A percentile compares a stretch with the other conserved stretches of the same genome.
Evolutionary conservation across 2,797 vertebrate species (phyloP).

Genomic region (Mus spretus): DNA sequence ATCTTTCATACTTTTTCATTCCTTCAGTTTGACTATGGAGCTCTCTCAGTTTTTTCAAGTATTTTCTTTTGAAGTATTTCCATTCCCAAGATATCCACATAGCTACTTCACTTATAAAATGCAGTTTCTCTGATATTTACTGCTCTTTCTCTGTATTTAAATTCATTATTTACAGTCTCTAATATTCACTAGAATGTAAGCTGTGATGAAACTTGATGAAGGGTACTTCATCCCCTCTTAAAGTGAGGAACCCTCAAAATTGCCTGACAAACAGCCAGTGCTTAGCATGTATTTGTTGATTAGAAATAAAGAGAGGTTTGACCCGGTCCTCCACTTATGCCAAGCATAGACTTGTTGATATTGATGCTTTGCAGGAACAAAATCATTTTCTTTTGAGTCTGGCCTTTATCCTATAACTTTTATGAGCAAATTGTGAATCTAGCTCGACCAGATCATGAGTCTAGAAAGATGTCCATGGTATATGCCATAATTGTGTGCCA

Average conservation of each 20-base stretch:
- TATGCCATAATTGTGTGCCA: constrained; percentile 77
- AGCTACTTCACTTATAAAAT: constrained; percentile 14
- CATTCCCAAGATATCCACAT: background rate
- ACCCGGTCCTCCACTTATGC: background rate
- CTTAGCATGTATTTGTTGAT: constrained; percentile 17
- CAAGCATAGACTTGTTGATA: constrained; percentile 12
- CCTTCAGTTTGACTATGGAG: background rate
- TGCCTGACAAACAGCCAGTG: background rate
- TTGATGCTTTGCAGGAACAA: constrained; percentile 2
- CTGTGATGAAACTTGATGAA: background rate
- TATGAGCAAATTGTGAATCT: constrained; percentile 9
- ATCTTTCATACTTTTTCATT: background rate
- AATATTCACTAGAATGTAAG: constrained; percentile 11
- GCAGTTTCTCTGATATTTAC: background rate
- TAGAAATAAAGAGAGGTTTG: constrained; percentile 8
- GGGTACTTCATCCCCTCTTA: background rate
- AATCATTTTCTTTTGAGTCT: background rate
- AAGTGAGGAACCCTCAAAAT: background rate
- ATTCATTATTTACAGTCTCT: constrained; percentile 9
- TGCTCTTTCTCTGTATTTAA: background rate
- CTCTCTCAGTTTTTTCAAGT: background rate
- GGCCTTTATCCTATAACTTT: constrained; percentile 30
- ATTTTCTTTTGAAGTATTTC: background rate
- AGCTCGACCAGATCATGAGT: constrained; percentile 10
- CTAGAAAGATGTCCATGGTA: constrained; percentile 35